Evolutionary conservation across 1,140 invertebrate species (phyloP).

Genomic region (Cherax quadricarinatus): DNA sequence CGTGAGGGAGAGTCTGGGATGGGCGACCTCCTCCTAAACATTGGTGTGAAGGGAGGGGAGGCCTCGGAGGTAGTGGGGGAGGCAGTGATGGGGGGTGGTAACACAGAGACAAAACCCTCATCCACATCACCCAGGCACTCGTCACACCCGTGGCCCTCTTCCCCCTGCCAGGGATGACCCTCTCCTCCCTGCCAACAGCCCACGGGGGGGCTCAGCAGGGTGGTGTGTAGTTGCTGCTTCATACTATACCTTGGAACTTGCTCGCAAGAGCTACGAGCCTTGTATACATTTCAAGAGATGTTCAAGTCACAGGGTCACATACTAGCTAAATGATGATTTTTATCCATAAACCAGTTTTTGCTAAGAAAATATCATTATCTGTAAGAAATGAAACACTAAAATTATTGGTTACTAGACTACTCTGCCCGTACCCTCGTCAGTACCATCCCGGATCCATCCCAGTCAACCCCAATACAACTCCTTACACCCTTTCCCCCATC

Average conservation of each 20-base stretch:
- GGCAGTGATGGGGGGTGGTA: background rate
- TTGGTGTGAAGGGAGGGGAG: conserved; percentile 22
- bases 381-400: no score
- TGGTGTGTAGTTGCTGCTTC: conserved; percentile 31
- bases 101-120: background rate
- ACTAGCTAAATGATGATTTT: background rate
- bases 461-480: no score
- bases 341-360: conserved; percentile 2
- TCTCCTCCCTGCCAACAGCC: background rate
- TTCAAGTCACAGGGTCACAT: no score
- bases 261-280: background rate
- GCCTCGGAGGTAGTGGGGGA: background rate
- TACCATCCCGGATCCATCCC: no score
- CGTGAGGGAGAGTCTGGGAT: conserved; percentile 5
- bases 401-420: no score
- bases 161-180: background rate
- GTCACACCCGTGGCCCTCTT: background rate
- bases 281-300: no score
- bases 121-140: conserved; percentile 26
- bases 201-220: background rate
- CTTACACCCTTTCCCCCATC: no score
- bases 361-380: no score
- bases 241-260: background rate
- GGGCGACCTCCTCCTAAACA: background rate
- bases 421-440: no score